phyloP scores from a whole-genome alignment of 2,797 vertebrate genomes.

The Enteromius mattozi region DNA sequence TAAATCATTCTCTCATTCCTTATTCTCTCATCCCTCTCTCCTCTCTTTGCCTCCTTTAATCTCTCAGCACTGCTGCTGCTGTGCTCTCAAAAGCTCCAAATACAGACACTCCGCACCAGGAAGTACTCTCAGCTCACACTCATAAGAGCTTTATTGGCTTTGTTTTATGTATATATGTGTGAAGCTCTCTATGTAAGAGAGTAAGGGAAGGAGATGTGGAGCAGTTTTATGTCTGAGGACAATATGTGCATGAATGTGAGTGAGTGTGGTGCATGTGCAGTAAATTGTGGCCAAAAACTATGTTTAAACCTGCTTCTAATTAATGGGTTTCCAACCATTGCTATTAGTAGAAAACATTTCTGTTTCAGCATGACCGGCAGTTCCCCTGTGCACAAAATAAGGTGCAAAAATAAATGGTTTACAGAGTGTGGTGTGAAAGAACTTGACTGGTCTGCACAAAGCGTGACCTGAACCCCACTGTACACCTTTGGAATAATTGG shows the following conservation, averaged over 20 bases:
- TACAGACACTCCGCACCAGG: constrained; percentile 48
- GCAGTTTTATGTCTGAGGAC: neutral
- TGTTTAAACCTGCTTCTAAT: neutral
- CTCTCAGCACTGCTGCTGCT: constrained; percentile 32
- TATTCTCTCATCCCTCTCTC: constrained; percentile 49
- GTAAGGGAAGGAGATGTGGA: constrained; percentile 11
- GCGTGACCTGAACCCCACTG: neutral
- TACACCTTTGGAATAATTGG: neutral
- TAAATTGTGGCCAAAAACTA: neutral
- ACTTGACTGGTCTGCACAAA: constrained; percentile 15
- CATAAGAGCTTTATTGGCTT: constrained; percentile 39
- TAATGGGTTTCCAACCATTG: neutral
- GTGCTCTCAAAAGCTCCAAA: constrained; percentile 47
- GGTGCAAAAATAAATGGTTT: constrained; percentile 24
- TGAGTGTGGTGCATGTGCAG: neutral
- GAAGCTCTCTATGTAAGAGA: constrained; percentile 19
- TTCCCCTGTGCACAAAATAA: constrained; percentile 9
- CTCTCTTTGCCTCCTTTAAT: constrained; percentile 52
- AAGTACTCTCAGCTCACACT: constrained; percentile 44
- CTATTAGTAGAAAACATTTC: neutral
- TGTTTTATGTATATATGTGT: constrained; percentile 43
- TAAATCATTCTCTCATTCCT: constrained; percentile 61
- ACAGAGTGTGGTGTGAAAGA: constrained; percentile 10
- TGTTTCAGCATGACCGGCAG: neutral
- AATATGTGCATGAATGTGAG: neutral